Conservation (phyloP, 1,140 invertebrate genomes). For the Intoshia linei region DNA sequence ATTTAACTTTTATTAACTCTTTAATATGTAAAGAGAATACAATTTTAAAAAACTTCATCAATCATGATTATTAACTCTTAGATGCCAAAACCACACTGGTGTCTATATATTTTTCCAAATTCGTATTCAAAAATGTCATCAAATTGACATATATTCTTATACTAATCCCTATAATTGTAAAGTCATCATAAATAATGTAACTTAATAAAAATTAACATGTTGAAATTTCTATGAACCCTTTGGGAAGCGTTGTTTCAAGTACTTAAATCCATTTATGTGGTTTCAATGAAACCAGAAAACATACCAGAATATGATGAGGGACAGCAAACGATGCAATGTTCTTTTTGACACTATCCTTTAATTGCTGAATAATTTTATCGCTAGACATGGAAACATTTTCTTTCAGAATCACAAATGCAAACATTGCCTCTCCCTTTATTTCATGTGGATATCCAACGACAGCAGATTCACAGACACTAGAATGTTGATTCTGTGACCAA, state of each 20-base stretch:
- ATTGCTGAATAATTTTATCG: conserved; percentile 10
- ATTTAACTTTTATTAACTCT: not conserved
- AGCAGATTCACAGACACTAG: conserved; percentile 21
- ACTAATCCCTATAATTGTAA: no score
- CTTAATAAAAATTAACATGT: no score
- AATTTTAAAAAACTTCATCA: no score
- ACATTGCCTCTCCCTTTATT: conserved; percentile 23
- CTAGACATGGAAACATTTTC: conserved; percentile 8
- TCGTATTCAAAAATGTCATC: no score
- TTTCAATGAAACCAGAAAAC: not conserved
- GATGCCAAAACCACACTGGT: no score
- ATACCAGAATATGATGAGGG: conserved; percentile 18
- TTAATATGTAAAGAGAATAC: not conserved
- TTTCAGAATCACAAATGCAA: conserved; percentile 18
- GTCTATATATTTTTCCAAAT: no score
- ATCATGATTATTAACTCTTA: no score
- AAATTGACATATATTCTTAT: no score
- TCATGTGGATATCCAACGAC: conserved; percentile 26
- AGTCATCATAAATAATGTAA: no score
- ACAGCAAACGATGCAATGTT: conserved; percentile 17
- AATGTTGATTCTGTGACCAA: conserved; percentile 17
- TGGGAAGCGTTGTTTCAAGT: no score
- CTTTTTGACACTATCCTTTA: conserved; percentile 11
- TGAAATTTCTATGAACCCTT: no score
- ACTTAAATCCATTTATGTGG: no score